Evolutionary conservation across 2,113 vertebrate genomes (phyloP).

Genomic region (Corythoichthys haematopterus): DNA sequence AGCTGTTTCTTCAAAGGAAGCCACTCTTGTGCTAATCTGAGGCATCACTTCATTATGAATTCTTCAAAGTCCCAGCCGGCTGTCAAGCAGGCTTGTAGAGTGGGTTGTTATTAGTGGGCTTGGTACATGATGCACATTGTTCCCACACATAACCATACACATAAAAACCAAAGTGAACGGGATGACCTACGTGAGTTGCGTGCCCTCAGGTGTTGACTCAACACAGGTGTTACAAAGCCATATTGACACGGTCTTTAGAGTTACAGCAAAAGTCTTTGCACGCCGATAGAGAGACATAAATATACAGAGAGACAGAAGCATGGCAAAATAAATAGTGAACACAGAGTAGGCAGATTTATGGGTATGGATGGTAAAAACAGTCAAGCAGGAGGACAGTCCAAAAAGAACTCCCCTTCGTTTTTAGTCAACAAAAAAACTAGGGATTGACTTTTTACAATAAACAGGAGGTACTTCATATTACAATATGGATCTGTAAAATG

Average conservation of each 20-base stretch:
- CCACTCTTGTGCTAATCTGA: slow-evolving; percentile 66
- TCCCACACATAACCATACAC: slow-evolving; percentile 42
- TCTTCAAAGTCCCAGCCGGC: slow-evolving; percentile 69
- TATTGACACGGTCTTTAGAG: slow-evolving; percentile 61
- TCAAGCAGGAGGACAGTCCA: slow-evolving; percentile 73
- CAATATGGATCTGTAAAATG: slow-evolving; percentile 34
- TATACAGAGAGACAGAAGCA: too few relatives aligned
- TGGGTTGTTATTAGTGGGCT: slow-evolving; percentile 57
- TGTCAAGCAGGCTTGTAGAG: slow-evolving; percentile 65
- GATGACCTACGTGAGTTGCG: slow-evolving; percentile 50
- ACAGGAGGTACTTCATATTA: slow-evolving; percentile 29
- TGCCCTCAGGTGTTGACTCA: slow-evolving; percentile 69
- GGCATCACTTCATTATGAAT: slow-evolving; percentile 72
- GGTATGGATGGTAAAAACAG: slow-evolving; percentile 77
- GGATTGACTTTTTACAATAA: slow-evolving; percentile 40
- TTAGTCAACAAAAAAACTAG: slow-evolving; percentile 38
- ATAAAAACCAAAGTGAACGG: slow-evolving; percentile 21
- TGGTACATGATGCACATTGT: slow-evolving; percentile 50
- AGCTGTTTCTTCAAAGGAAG: slow-evolving; percentile 73
- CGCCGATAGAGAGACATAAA: slow-evolving; percentile 17
- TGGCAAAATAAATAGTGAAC: slow-evolving; percentile 37
- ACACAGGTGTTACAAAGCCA: slow-evolving; percentile 58
- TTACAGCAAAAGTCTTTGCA: slow-evolving; percentile 45
- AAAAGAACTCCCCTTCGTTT: slow-evolving; percentile 52
- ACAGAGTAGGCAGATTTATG: slow-evolving; percentile 53